Evolutionary conservation across 2,797 vertebrate genomes (phyloP).

Genomic region (Cossypha niveicapilla): DNA sequence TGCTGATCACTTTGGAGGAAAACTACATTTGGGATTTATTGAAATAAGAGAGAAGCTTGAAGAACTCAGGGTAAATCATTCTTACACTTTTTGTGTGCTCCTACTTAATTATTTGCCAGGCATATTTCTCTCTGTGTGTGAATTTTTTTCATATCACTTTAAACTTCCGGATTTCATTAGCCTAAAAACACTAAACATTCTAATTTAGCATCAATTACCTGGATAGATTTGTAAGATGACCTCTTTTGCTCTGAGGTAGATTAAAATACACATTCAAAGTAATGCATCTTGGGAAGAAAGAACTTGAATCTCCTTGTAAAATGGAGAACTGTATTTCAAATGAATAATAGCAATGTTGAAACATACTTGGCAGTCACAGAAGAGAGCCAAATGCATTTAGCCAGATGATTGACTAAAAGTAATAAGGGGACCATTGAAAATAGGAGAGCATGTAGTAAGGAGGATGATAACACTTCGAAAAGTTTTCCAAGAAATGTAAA

Average conservation of each 20-base stretch:
- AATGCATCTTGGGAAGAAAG: background rate
- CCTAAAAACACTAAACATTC: background rate
- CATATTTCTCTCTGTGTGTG: background rate
- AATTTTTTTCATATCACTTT: background rate
- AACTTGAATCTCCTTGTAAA: background rate
- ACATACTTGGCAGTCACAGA: background rate
- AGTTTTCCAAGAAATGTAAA: background rate
- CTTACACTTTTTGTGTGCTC: background rate
- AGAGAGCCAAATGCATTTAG: background rate
- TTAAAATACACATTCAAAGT: background rate
- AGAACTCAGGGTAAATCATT: slow-evolving; percentile 85
- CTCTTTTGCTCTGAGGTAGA: background rate
- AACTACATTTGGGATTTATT: slow-evolving; percentile 96
- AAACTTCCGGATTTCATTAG: background rate
- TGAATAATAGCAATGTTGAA: accelerated
- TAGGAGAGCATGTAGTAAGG: background rate
- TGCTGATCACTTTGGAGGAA: slow-evolving; percentile 98
- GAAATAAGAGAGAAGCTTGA: slow-evolving; percentile 98
- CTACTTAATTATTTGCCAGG: background rate
- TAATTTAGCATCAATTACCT: background rate
- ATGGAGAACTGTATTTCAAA: background rate
- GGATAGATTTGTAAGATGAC: background rate
- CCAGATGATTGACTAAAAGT: background rate
- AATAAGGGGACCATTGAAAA: background rate
- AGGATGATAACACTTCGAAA: background rate